phyloP scores from a whole-genome alignment of 2,797 vertebrate species.

The Crenuchus spilurus region DNA sequence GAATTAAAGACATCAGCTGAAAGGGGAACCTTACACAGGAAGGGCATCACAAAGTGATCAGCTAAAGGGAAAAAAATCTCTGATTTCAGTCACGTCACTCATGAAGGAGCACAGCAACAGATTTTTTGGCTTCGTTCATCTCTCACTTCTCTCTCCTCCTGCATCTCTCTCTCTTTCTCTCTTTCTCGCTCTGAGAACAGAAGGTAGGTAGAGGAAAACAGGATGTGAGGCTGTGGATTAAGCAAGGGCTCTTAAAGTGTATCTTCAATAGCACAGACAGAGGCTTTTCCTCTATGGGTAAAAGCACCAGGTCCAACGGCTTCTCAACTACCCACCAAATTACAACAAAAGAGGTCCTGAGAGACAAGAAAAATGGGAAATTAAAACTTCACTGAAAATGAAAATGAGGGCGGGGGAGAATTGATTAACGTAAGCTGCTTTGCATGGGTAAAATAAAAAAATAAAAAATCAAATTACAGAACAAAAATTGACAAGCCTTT shows the following conservation, averaged over 20 bases:
- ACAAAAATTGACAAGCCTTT: constrained; percentile 42
- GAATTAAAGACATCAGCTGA: background rate
- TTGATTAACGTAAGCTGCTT: constrained; percentile 46
- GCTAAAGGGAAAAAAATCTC: background rate
- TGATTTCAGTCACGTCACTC: background rate
- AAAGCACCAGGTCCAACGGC: background rate
- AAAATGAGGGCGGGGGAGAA: constrained; percentile 41
- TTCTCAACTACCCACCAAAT: constrained; percentile 17
- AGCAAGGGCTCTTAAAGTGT: constrained; percentile 18
- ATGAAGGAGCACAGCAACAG: background rate
- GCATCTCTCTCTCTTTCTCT: background rate
- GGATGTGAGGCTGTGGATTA: constrained; percentile 19
- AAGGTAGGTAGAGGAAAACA: constrained; percentile 12
- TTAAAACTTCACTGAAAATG: constrained; percentile 47
- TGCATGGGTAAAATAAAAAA: background rate
- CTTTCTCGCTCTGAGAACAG: constrained; percentile 5
- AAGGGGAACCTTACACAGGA: background rate
- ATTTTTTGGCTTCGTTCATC: background rate
- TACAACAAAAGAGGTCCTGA: constrained; percentile 46
- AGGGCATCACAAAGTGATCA: background rate
- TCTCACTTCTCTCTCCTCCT: background rate
- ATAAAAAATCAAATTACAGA: constrained; percentile 31
- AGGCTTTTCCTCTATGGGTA: constrained; percentile 2
- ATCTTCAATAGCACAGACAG: constrained; percentile 36
- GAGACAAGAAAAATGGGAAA: constrained; percentile 36